Evolutionary conservation across 2,113 vertebrate species (phyloP).

Genomic region (Hippocampus barbouri): DNA sequence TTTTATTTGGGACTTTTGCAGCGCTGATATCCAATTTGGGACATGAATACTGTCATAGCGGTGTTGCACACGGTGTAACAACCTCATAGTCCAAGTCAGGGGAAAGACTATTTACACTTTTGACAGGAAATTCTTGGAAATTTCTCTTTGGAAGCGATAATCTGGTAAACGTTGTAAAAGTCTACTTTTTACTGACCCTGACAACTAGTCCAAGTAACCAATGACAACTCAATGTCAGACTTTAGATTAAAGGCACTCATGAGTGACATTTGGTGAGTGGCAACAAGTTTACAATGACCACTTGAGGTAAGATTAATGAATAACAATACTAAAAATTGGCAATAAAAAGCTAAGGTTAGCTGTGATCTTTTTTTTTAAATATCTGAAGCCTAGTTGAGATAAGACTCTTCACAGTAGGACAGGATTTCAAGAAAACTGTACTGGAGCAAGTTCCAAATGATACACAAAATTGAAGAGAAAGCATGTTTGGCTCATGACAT

Average conservation of each 20-base stretch:
- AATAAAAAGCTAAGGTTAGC: background rate
- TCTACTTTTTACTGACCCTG: background rate
- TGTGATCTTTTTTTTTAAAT: conserved; percentile 4
- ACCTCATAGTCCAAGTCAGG: background rate
- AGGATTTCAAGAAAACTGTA: background rate
- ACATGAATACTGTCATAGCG: background rate
- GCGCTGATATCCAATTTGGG: background rate
- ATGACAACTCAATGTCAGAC: background rate
- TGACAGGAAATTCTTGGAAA: background rate
- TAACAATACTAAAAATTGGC: background rate
- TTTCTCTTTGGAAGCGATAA: background rate
- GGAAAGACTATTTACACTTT: background rate
- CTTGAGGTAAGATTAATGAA: background rate
- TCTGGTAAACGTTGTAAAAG: background rate
- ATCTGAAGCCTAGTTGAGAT: conserved; percentile 26
- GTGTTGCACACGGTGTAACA: background rate
- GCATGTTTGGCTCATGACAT: conserved; percentile 40
- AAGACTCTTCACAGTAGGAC: conserved; percentile 28
- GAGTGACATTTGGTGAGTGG: background rate
- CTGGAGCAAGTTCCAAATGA: conserved; percentile 33
- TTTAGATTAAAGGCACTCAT: background rate
- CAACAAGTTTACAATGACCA: background rate
- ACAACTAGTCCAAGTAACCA: background rate
- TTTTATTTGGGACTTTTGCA: background rate
- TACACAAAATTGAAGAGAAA: conserved; percentile 39